Conservation (phyloP, 2,113 vertebrate species). For the Fukomys damarensis region DNA sequence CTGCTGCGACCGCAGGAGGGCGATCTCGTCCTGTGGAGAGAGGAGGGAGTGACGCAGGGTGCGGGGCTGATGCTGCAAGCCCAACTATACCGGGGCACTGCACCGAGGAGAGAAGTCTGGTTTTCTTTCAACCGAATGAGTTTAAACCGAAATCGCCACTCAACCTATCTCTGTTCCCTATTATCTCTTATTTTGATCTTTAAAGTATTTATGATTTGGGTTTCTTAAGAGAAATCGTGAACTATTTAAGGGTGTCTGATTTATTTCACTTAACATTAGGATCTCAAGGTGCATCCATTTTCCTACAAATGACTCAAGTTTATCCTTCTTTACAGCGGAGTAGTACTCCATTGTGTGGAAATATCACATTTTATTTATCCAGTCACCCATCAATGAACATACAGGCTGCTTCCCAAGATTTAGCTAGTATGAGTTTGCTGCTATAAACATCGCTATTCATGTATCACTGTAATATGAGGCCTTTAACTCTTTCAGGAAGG, state of each 20-base stretch:
- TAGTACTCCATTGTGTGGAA: not conserved
- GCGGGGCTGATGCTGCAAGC: not conserved
- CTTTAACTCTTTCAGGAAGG: not conserved
- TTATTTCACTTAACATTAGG: not conserved
- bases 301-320: not conserved
- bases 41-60: not conserved
- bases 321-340: not conserved
- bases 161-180: not conserved
- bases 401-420: not conserved
- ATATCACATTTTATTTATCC: not conserved
- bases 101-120: not conserved
- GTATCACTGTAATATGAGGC: not conserved
- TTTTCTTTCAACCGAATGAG: not conserved
- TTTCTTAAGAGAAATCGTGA: not conserved
- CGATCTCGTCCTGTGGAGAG: conserved; percentile 77
- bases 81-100: not conserved
- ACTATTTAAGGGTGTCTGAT: not conserved
- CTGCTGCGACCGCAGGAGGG: not conserved
- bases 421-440: not conserved
- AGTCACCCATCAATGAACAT: not conserved
- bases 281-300: not conserved
- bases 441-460: not conserved
- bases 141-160: not conserved
- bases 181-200: not conserved
- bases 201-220: not conserved